phyloP scores from a whole-genome alignment of 92 coral and sea anemone genomes.

The Siderastrea radians region DNA sequence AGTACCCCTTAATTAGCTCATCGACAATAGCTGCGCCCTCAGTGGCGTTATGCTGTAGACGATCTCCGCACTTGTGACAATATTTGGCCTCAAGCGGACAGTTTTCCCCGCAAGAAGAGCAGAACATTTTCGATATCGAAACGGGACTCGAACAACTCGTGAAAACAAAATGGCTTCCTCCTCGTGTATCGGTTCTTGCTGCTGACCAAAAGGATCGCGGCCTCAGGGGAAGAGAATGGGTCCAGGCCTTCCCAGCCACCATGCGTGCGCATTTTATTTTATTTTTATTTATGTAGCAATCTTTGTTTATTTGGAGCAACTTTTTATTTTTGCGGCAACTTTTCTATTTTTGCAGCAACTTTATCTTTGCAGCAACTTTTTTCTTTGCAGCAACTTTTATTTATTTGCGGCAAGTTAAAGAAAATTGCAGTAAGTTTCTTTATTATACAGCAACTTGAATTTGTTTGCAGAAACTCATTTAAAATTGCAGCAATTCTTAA shows the following conservation, averaged over 20 bases:
- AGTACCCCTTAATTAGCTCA: no score
- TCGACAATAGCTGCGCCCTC: no score
- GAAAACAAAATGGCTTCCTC: constrained; percentile 11
- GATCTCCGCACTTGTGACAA: no score
- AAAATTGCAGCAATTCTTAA: no score
- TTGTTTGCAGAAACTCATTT: no score
- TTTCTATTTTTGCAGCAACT: neutral
- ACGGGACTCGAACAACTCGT: no score
- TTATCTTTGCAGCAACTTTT: neutral
- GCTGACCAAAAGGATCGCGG: no score
- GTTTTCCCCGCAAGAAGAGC: neutral
- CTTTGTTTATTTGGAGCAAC: constrained; percentile 18
- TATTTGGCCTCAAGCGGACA: no score
- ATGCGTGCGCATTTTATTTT: constrained; percentile 10
- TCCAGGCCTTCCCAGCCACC: constrained; percentile 22
- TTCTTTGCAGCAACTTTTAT: neutral
- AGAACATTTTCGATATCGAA: neutral
- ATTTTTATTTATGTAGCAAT: constrained; percentile 3
- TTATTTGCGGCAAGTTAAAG: no score
- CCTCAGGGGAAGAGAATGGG: neutral
- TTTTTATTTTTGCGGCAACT: neutral
- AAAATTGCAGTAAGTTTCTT: no score
- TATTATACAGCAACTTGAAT: no score
- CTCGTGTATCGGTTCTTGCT: no score
- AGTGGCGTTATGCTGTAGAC: neutral